Percentiles rank a stretch among this genome's conserved stretches.
Conservation (phyloP, 2,797 vertebrate genomes). For the Halcyon chelicuti region DNA sequence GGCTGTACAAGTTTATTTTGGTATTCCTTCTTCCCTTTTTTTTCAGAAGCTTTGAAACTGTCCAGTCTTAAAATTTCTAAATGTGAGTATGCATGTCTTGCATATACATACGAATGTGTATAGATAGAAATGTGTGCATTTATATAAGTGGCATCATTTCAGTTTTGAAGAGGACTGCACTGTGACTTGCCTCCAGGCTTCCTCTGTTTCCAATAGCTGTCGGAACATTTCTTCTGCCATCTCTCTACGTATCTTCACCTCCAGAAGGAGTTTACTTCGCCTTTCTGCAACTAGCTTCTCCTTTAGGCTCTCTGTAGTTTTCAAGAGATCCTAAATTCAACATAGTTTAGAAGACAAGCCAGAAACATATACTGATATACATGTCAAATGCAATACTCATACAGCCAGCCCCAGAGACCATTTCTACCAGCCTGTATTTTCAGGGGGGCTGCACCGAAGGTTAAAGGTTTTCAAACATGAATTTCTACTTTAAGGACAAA, state of each 20-base stretch:
- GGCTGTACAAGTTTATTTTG: neutral
- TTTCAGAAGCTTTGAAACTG: neutral
- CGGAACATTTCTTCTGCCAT: conserved; percentile 92
- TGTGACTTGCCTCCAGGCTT: conserved; percentile 80
- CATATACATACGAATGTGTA: accelerated
- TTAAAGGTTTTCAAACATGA: neutral
- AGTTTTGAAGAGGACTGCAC: neutral
- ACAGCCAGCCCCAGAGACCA: neutral
- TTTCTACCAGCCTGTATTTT: neutral
- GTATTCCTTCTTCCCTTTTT: neutral
- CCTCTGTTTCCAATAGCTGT: conserved; percentile 88
- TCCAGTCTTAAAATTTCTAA: neutral
- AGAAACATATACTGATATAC: neutral
- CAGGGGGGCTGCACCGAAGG: neutral
- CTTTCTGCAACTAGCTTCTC: conserved; percentile 84
- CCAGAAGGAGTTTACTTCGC: conserved; percentile 84
- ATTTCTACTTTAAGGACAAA: neutral
- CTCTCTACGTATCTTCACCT: conserved; percentile 91
- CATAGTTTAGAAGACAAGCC: neutral
- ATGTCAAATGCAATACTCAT: neutral
- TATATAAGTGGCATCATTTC: neutral
- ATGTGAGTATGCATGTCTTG: accelerated
- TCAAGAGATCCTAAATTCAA: conserved; percentile 82
- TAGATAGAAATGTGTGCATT: neutral
- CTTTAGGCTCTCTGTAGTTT: conserved; percentile 82